These are phyloP conservation scores for Hirtodrosophila histrioides DNA, from an alignment of 2,888 invertebrate species.

Conservation along the genomic window DNA sequence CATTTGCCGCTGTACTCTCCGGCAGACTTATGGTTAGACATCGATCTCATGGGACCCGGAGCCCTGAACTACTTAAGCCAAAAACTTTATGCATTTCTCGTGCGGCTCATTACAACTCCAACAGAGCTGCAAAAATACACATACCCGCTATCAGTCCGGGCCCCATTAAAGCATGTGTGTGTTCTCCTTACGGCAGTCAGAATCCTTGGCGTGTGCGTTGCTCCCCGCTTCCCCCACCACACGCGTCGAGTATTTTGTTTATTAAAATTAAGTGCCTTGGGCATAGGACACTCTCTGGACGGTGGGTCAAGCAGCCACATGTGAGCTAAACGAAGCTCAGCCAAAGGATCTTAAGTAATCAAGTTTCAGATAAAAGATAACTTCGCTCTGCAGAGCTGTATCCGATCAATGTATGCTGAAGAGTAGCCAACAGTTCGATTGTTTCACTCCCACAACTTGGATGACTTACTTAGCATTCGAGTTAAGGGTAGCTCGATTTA, in stretches of 20 bases:
- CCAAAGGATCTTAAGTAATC: too few relatives aligned
- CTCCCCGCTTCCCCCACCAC: constrained; percentile 31
- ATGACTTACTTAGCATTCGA: too few relatives aligned
- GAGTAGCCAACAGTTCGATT: too few relatives aligned
- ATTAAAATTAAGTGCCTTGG: constrained; percentile 74
- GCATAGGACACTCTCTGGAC: constrained; percentile 28
- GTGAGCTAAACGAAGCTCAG: too few relatives aligned
- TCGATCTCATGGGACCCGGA: constrained; percentile 68
- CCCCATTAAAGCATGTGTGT: neutral
- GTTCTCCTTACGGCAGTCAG: constrained; percentile 14
- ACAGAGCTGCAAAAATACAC: constrained; percentile 50
- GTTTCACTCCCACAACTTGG: too few relatives aligned
- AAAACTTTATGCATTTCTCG: constrained; percentile 74
- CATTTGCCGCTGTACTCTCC: constrained; percentile 34
- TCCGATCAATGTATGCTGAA: too few relatives aligned
- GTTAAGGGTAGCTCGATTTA: too few relatives aligned
- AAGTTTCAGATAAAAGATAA: too few relatives aligned
- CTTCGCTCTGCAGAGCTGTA: too few relatives aligned
- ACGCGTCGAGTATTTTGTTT: constrained; percentile 72
- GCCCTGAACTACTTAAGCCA: constrained; percentile 55
- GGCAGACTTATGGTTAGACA: constrained; percentile 74
- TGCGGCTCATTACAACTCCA: constrained; percentile 76
- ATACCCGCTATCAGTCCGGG: constrained; percentile 23
- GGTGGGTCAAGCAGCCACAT: constrained; percentile 10
- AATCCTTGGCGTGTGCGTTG: constrained; percentile 35